Evolutionary conservation across 2,888 invertebrate species (phyloP), one percentile per base, ranked within the genome.

Genomic region (Thalpophila matura): DNA sequence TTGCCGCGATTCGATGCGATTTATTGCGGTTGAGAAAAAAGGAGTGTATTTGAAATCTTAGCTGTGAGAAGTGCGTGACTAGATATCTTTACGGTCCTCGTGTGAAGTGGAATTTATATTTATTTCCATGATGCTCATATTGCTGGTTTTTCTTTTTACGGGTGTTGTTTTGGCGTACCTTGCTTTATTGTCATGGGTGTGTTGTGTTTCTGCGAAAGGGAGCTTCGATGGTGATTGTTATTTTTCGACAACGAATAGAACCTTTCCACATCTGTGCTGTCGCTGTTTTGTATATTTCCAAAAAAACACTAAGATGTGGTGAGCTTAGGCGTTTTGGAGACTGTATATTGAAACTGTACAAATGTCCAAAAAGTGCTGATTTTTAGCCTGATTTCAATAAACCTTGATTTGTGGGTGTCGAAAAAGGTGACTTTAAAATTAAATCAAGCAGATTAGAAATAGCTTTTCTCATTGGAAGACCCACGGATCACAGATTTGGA

Each of bases 1-100:
- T 84, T 80, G 77, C 82, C 69, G 61, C 84, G 82, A 84, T 85
- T 83, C 82, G 75, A 72, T 66, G 61, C 72, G 81, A 84, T 84
- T 84, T 84, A 84, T 84, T 80, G 85, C 79, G 76, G 67, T 60
- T 55, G 77, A 78, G 71, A 79, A 84, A 81, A 84, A 85, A 75
- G 67, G 77, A 81, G 82, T 84, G 77, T 84, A 78, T 83, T 77
- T 78, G 78, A 82, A 84, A 79, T 79, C 79, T 82, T 79, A 77
- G 80, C 74, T 63, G 74, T 22, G 61, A 58, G 67, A 56, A 73
- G 58, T 57, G 51, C n/a, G 68, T 47, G 66, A 78, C 76, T 75
- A 69, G 79, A 79, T 80, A 78, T 80, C 64, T 78, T 80, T 75
- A 80, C 81, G 79, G 72, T 57, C 42, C 51, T 60, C 73, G 62